These are phyloP conservation scores for Macropis europaea DNA, from an alignment of 2,888 invertebrate genomes.

Conservation along the genomic window DNA sequence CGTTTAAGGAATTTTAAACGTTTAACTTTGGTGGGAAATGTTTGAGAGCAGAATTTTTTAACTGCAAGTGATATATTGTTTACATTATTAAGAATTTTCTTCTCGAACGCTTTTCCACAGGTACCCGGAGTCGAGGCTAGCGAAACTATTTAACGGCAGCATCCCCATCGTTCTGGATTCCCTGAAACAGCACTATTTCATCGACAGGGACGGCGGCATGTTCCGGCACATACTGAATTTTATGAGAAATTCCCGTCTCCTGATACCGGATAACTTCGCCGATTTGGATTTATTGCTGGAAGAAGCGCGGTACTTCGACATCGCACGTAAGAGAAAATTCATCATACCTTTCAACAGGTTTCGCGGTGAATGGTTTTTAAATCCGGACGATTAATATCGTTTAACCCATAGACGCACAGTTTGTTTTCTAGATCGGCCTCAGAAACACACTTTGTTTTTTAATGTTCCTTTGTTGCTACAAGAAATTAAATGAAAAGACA, in stretches of 20 bases:
- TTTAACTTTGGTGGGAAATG: neutral
- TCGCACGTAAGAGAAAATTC: slow-evolving; percentile 86
- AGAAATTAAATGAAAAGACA: no score
- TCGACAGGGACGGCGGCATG: slow-evolving; percentile 98
- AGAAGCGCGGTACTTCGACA: slow-evolving; percentile 95
- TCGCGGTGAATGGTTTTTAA: neutral
- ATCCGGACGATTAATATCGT: neutral
- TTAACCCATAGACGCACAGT: no score
- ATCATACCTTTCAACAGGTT: neutral
- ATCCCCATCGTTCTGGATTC: slow-evolving; percentile 98
- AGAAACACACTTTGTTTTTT: no score
- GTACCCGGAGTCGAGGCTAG: slow-evolving; percentile 94
- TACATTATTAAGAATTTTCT: neutral
- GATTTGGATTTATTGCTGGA: slow-evolving; percentile 93
- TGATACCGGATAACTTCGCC: slow-evolving; percentile 92
- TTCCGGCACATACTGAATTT: slow-evolving; percentile 98
- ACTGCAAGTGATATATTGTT: no score
- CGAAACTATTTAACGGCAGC: slow-evolving; percentile 96
- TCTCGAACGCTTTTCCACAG: slow-evolving; percentile 80
- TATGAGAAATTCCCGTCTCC: slow-evolving; percentile 93
- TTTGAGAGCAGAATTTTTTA: neutral
- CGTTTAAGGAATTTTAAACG: neutral
- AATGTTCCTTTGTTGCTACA: no score
- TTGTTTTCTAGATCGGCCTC: no score
- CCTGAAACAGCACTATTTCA: slow-evolving; percentile 98